Conservation (phyloP, 2,888 invertebrate genomes). For the Harpagoxenus sublaevis region DNA sequence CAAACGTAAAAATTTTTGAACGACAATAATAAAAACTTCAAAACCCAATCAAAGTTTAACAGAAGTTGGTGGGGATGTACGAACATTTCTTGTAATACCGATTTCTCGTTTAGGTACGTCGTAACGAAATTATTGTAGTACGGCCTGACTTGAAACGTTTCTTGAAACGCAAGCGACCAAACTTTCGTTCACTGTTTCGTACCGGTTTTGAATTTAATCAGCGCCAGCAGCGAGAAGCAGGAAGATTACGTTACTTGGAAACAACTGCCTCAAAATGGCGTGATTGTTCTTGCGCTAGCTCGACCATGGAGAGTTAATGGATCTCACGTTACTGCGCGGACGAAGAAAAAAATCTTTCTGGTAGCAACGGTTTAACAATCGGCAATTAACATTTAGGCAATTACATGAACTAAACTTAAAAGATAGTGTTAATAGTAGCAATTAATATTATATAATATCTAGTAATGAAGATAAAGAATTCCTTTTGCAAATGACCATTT, state of each 20-base stretch:
- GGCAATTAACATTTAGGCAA: constrained; percentile 14
- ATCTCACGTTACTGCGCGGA: neutral
- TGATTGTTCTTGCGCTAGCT: constrained; percentile 53
- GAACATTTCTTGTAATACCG: constrained; percentile 17
- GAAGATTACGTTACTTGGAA: constrained; percentile 79
- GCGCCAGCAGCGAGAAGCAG: constrained; percentile 59
- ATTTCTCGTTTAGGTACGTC: constrained; percentile 48
- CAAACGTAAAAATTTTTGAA: neutral
- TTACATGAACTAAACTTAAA: neutral
- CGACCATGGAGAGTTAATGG: constrained; percentile 23
- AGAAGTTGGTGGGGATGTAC: constrained; percentile 2
- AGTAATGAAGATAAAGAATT: neutral
- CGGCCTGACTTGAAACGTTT: constrained; percentile 32
- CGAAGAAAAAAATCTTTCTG: neutral
- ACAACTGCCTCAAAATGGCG: constrained; percentile 77
- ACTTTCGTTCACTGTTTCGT: constrained; percentile 68
- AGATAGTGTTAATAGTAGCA: neutral
- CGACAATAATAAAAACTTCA: neutral
- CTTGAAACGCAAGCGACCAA: constrained; percentile 61
- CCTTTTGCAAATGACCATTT: neutral
- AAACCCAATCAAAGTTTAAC: constrained; percentile 63
- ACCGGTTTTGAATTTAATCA: constrained; percentile 80
- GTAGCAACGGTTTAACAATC: neutral
- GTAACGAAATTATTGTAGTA: constrained; percentile 67
- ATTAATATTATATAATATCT: neutral